Evolutionary conservation across 2,888 invertebrate species (phyloP), one percentile per base, ranked within the genome.

Genomic region (Dioctria linearis): DNA sequence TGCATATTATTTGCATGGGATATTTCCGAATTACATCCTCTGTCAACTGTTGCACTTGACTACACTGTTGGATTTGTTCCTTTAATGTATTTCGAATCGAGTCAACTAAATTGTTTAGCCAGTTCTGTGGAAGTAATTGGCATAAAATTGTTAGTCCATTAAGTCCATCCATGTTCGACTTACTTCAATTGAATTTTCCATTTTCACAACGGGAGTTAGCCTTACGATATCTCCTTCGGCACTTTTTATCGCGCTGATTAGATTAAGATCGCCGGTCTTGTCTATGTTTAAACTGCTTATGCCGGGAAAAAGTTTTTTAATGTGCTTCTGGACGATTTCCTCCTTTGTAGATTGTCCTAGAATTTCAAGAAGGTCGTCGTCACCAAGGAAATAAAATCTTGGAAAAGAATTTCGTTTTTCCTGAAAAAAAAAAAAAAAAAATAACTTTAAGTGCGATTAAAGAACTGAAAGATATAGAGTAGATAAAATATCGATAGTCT

Each of bases 361-460:
- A 82, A 99, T 93, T 90, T 99, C 99, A 80, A 99, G 90, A 79
- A 99, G 91, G 89, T 99, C 99, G 86, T 99, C 99, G 87, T 99
- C 99, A 81, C 98, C 98, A 83, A 99, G 91, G 88, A 99, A 99
- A 87, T 98, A 97, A 85, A 99, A 95, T 81, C 99, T 91, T 5
- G 99, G 98, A 90, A 99, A 99, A 71, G 94, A 92, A 0, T 95
- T 93, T 59, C 99, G 92, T 89, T 99, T 99, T 84, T 97, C 96
- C 96, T 98, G 88, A 65, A 86, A 86, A 82, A 63, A 76, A 25
- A 43, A 42, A 78, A 49, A 25, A 63, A 76, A 25, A 43, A 42
- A 78, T 42, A 25, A 25, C 25, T 25, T 25, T 25, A 54, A 71
- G 25, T 25, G 25, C 25, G 25, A 25, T 2, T 25, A 25, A 25